Percentiles rank a stretch among this genome's conserved stretches.
Conservation (phyloP, 2,888 invertebrate genomes). For the Marronus borbonicus region DNA sequence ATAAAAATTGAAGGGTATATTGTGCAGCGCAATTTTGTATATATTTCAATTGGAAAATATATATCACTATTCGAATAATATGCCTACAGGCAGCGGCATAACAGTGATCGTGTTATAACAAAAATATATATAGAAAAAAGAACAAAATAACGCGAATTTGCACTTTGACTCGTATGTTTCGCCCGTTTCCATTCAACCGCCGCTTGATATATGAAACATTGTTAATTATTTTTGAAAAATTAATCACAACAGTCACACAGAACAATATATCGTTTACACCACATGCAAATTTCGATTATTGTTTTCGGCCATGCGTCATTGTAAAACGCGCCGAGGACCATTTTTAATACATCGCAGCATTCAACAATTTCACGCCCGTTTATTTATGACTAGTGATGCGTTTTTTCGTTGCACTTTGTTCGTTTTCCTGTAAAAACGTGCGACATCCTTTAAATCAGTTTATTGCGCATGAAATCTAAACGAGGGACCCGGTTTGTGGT, state of each 20-base stretch:
- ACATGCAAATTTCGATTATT: constrained; percentile 37
- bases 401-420: constrained; percentile 26
- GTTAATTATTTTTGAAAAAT: constrained; percentile 47
- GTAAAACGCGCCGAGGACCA: background rate
- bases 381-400: constrained; percentile 20
- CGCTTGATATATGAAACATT: constrained; percentile 13
- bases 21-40: too few relatives aligned
- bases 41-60: too few relatives aligned
- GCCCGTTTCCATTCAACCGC: background rate
- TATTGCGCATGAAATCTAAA: constrained; percentile 7
- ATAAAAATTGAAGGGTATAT: too few relatives aligned
- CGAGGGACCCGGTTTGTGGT: too few relatives aligned
- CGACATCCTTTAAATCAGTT: constrained; percentile 39
- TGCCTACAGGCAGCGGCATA: too few relatives aligned
- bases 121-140: too few relatives aligned
- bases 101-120: too few relatives aligned
- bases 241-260: constrained; percentile 26
- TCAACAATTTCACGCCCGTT: constrained; percentile 32
- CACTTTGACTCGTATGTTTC: too few relatives aligned
- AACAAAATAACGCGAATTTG: too few relatives aligned
- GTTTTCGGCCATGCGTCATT: constrained; percentile 30
- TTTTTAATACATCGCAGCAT: constrained; percentile 32
- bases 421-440: constrained; percentile 34
- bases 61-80: too few relatives aligned
- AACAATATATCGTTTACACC: constrained; percentile 31